These are phyloP conservation scores for Crenuchus spilurus DNA, from an alignment of 2,797 vertebrate species.

Conservation along the genomic window DNA sequence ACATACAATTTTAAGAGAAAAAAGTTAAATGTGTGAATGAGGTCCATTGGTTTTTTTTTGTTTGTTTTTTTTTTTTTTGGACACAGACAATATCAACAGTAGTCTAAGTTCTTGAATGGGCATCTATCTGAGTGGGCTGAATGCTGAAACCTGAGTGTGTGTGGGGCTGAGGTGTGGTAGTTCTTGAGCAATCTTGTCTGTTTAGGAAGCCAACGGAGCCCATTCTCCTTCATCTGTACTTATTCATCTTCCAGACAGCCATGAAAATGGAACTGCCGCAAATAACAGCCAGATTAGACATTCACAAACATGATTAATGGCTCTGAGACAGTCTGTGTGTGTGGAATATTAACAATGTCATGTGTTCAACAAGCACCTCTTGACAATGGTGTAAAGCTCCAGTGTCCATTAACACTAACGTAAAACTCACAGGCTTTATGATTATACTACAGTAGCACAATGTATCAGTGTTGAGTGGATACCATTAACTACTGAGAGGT, in stretches of 20 bases:
- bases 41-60: too few species aligned
- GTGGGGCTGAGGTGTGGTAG: not conserved
- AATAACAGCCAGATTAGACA: conserved; percentile 83
- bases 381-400: not conserved
- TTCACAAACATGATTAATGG: conserved; percentile 84
- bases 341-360: conserved; percentile 76
- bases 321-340: conserved; percentile 70
- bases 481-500: not conserved
- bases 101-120: not conserved
- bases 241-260: conserved; percentile 83
- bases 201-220: not conserved
- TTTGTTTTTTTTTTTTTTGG: too few species aligned
- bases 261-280: conserved; percentile 79
- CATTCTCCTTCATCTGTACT: conserved; percentile 59
- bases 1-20: too few species aligned
- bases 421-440: conserved; percentile 6
- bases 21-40: too few species aligned
- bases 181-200: not conserved
- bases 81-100: too few species aligned
- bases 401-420: conserved; percentile 16
- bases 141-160: not conserved
- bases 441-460: not conserved
- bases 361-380: conserved; percentile 30
- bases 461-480: not conserved
- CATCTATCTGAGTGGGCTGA: not conserved